A percentile compares a stretch with the other conserved stretches of the same genome.
Conservation (phyloP, 2,888 invertebrate species). For the Rhorus exstirpatorius region DNA sequence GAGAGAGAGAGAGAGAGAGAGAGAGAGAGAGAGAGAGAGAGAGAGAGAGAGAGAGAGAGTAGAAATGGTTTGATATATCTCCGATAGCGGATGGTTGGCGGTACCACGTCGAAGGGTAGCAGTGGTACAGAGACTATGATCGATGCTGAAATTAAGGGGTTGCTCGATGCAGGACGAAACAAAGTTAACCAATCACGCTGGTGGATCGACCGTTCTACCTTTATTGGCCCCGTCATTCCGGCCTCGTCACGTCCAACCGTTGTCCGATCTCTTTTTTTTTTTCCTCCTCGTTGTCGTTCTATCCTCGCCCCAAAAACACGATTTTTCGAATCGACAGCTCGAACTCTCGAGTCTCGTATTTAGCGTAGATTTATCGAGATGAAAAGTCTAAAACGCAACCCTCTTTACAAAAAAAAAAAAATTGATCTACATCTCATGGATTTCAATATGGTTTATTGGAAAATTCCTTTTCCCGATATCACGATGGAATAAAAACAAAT, state of each 20-base stretch:
- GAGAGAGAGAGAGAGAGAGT: constrained; percentile 1
- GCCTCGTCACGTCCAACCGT: constrained; percentile 73
- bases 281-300: constrained; percentile 48
- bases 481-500: too few relatives aligned
- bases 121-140: constrained; percentile 76
- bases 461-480: too few relatives aligned
- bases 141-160: constrained; percentile 82
- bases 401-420: not conserved
- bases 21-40: not conserved
- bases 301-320: constrained; percentile 30
- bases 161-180: constrained; percentile 78
- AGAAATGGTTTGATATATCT: constrained; percentile 63
- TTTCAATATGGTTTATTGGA: too few relatives aligned
- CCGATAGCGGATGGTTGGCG: constrained; percentile 71
- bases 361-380: not conserved
- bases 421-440: too few relatives aligned
- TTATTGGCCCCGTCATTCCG: constrained; percentile 77
- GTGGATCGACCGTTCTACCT: constrained; percentile 74
- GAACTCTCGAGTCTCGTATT: constrained; percentile 16
- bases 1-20: constrained; percentile 6
- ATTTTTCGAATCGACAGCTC: constrained; percentile 63
- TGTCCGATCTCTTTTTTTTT: constrained; percentile 71
- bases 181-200: constrained; percentile 82
- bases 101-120: constrained; percentile 60
- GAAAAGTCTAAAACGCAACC: not conserved